A percentile compares a stretch with the other conserved stretches of the same genome.
Evolutionary conservation across 2,113 vertebrate genomes (phyloP).

Genomic region (Nanorana parkeri): DNA sequence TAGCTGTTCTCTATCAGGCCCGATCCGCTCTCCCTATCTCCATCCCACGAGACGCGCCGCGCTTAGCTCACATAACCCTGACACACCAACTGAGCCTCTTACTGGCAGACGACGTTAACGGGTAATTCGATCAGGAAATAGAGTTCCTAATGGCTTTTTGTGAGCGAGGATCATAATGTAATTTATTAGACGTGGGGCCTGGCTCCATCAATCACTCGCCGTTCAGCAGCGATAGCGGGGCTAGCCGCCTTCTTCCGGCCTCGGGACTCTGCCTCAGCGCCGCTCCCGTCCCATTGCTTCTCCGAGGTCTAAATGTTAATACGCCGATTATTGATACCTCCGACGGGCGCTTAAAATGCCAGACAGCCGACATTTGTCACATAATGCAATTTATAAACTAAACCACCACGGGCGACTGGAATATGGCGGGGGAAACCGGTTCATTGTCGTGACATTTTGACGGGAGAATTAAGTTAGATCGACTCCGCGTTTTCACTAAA

Average conservation of each 20-base stretch:
- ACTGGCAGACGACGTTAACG: neutral
- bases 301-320: neutral
- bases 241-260: neutral
- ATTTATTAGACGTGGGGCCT: slow-evolving; percentile 11
- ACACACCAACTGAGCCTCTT: neutral
- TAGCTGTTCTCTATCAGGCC: no score
- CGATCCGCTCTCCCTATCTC: neutral
- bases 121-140: slow-evolving; percentile 42
- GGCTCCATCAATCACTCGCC: neutral
- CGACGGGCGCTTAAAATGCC: no score
- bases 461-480: no score
- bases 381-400: no score
- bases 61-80: neutral
- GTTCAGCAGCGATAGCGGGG: neutral
- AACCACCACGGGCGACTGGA: no score
- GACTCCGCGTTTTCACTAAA: no score
- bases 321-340: no score
- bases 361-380: no score
- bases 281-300: no score
- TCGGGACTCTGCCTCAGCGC: neutral
- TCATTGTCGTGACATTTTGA: no score
- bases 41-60: neutral
- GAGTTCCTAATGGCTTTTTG: slow-evolving; percentile 37
- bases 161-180: neutral
- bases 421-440: no score